These are phyloP conservation scores for Epicampocera succincta DNA, from an alignment of 2,888 invertebrate species.

Conservation along the genomic window DNA sequence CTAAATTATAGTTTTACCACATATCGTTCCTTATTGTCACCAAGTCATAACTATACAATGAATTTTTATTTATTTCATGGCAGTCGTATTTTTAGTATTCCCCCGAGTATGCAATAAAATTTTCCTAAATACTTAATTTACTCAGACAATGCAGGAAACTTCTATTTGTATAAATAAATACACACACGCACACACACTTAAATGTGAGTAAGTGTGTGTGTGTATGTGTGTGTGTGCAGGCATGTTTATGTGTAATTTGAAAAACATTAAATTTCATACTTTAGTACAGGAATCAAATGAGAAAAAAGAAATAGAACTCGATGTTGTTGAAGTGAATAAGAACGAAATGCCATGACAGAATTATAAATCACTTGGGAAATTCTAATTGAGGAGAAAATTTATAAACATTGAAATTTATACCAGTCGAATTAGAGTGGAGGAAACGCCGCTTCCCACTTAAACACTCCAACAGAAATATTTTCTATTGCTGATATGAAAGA, in stretches of 20 bases:
- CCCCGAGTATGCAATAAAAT: conserved; percentile 20
- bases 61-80: conserved; percentile 7
- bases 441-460: conserved; percentile 23
- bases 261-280: conserved; percentile 1
- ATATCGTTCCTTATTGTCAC: conserved; percentile 15
- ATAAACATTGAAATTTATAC: conserved; percentile 24
- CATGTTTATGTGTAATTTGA: background rate
- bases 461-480: background rate
- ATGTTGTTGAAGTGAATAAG: background rate
- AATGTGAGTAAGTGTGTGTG: too few species aligned
- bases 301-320: conserved; percentile 18
- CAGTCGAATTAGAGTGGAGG: background rate
- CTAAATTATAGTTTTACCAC: conserved; percentile 22
- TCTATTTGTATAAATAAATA: conserved; percentile 13
- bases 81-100: conserved; percentile 27
- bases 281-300: too few species aligned
- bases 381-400: conserved; percentile 29
- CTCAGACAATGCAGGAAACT: conserved; percentile 26
- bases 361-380: conserved; percentile 35
- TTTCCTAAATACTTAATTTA: conserved; percentile 39
- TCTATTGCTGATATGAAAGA: too few species aligned
- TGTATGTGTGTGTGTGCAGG: too few species aligned
- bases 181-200: too few species aligned
- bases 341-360: conserved; percentile 20
- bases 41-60: conserved; percentile 27